phyloP scores from a whole-genome alignment of 2,113 vertebrate genomes.

The Pedionomus torquatus region DNA sequence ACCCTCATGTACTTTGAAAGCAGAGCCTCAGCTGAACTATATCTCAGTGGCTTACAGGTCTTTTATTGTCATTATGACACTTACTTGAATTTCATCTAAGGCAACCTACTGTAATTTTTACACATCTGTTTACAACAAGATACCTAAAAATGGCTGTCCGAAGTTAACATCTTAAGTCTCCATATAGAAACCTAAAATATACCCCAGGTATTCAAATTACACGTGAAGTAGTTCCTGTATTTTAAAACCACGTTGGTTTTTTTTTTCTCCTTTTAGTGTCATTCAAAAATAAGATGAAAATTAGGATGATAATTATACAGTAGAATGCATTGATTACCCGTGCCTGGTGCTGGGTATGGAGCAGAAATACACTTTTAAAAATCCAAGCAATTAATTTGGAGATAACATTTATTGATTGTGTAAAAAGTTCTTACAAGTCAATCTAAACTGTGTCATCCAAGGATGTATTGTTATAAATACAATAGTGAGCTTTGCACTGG shows the following conservation, averaged over 20 bases:
- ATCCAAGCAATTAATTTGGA: slow-evolving; percentile 51
- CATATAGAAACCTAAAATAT: not conserved
- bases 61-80: not conserved
- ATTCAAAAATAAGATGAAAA: slow-evolving; percentile 42
- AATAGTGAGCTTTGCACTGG: slow-evolving; percentile 10
- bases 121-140: not conserved
- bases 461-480: slow-evolving; percentile 40
- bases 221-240: not conserved
- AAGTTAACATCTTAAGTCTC: not conserved
- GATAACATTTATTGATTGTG: slow-evolving; percentile 43
- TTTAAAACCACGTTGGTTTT: not conserved
- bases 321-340: slow-evolving; percentile 13
- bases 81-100: not conserved
- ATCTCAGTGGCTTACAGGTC: not conserved
- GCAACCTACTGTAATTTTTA: not conserved
- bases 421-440: slow-evolving; percentile 28
- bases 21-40: not conserved
- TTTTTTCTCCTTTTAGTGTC: not conserved
- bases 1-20: not conserved
- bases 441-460: slow-evolving; percentile 39
- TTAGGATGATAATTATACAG: slow-evolving; percentile 9
- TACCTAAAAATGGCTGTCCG: not conserved
- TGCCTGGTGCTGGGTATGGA: not conserved
- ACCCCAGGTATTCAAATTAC: not conserved
- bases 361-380: slow-evolving; percentile 37